These are phyloP conservation scores for Tursiops truncatus DNA, from an alignment of 2,113 vertebrate species.

Conservation along the genomic window DNA sequence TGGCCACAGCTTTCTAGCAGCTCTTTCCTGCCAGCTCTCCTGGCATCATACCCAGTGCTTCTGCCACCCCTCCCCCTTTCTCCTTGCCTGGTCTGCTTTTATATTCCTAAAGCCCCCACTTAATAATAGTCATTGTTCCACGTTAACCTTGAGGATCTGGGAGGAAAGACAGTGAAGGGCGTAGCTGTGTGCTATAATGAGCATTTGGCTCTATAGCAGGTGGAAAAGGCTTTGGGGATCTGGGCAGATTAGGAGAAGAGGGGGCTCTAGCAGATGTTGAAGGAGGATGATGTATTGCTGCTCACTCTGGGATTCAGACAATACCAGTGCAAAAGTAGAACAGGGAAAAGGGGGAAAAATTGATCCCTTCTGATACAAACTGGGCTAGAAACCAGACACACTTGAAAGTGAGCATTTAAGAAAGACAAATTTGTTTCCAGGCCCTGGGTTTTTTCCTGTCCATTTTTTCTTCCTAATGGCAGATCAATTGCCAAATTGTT, in stretches of 20 bases:
- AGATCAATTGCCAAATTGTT: constrained; percentile 67
- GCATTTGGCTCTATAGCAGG: constrained; percentile 88
- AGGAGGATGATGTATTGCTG: constrained; percentile 89
- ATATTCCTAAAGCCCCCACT: constrained; percentile 78
- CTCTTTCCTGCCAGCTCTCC: constrained; percentile 85
- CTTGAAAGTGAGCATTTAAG: constrained; percentile 81
- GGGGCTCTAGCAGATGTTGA: constrained; percentile 90
- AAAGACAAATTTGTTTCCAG: constrained; percentile 80
- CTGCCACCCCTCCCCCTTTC: constrained; percentile 77
- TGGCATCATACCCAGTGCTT: constrained; percentile 88
- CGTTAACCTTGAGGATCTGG: constrained; percentile 87
- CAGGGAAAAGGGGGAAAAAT: constrained; percentile 81
- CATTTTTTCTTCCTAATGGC: background rate
- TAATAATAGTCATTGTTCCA: constrained; percentile 90
- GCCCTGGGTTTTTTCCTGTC: constrained; percentile 63
- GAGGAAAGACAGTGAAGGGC: constrained; percentile 86
- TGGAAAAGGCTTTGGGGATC: constrained; percentile 90
- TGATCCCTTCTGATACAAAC: constrained; percentile 84
- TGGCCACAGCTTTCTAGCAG: constrained; percentile 88
- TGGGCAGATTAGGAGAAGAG: constrained; percentile 88
- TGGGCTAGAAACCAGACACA: constrained; percentile 81
- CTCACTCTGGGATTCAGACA: constrained; percentile 89
- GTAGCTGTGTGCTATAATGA: constrained; percentile 87
- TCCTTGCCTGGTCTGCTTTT: constrained; percentile 82
- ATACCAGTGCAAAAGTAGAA: constrained; percentile 86